Percentiles rank a stretch among this genome's conserved stretches.
phyloP scores from a whole-genome alignment of 2,113 vertebrate genomes.

The Corythornis vintsioides region DNA sequence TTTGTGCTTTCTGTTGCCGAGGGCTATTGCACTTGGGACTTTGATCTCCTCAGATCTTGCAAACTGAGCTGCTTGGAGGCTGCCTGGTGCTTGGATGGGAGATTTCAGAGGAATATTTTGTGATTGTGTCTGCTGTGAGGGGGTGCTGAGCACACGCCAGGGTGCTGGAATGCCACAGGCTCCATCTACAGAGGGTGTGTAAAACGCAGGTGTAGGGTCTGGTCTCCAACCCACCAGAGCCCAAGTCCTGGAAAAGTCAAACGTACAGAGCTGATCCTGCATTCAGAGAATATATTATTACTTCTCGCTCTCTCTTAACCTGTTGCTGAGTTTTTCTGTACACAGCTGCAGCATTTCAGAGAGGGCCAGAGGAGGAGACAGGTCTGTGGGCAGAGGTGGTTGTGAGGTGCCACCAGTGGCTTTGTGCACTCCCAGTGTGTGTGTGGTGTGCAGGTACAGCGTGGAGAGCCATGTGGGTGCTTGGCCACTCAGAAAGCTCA shows the following conservation, averaged over 20 bases:
- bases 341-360: fast-evolving
- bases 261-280: background rate
- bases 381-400: background rate
- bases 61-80: background rate
- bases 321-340: background rate
- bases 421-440: fast-evolving
- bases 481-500: background rate
- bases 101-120: background rate
- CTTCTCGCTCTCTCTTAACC: background rate
- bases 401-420: fast-evolving
- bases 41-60: constrained; percentile 23
- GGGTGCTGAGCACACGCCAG: background rate
- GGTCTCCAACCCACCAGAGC: background rate
- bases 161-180: background rate
- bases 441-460: fast-evolving
- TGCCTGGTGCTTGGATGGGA: background rate
- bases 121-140: background rate
- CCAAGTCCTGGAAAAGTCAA: background rate
- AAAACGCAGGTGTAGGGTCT: fast-evolving
- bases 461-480: background rate
- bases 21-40: background rate
- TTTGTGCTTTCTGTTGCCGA: background rate
- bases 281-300: background rate
- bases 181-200: background rate
- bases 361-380: background rate